Evolutionary conservation across 2,888 invertebrate species (phyloP).

Genomic region (Patella pellucida): DNA sequence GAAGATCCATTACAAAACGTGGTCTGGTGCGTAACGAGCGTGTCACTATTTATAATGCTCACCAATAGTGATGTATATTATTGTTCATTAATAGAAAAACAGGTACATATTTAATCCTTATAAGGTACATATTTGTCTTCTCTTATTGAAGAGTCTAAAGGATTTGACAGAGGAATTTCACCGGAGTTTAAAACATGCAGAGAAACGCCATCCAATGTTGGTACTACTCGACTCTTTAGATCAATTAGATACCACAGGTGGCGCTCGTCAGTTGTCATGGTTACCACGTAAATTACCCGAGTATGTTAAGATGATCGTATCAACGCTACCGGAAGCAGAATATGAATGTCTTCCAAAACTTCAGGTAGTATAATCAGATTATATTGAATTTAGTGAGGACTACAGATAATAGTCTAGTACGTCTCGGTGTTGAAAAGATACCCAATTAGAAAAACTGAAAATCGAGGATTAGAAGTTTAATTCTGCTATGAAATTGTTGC

Average conservation of each 20-base stretch:
- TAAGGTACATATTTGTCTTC: neutral
- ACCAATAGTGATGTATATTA: too few species aligned
- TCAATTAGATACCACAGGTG: conserved; percentile 51
- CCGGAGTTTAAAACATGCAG: conserved; percentile 33
- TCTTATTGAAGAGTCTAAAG: conserved; percentile 42
- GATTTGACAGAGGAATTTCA: conserved; percentile 44
- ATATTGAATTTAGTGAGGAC: too few species aligned
- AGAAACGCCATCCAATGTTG: conserved; percentile 38
- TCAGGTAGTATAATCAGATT: conserved; percentile 36
- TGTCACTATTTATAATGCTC: too few species aligned
- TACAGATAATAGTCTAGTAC: too few species aligned
- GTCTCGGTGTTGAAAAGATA: too few species aligned
- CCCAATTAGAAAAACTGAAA: too few species aligned
- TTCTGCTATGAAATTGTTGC: too few species aligned
- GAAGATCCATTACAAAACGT: too few species aligned
- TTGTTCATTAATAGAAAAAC: too few species aligned
- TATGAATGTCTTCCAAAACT: conserved; percentile 53
- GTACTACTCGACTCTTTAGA: conserved; percentile 59
- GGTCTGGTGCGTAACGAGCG: too few species aligned
- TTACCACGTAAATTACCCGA: conserved; percentile 49
- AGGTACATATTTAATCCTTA: too few species aligned
- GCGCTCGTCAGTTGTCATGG: conserved; percentile 57
- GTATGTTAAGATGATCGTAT: conserved; percentile 56
- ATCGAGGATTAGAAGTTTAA: too few species aligned
- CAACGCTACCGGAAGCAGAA: conserved; percentile 53